phyloP scores from a whole-genome alignment of 2,888 invertebrate species.

The Drosophila buzzatii region DNA sequence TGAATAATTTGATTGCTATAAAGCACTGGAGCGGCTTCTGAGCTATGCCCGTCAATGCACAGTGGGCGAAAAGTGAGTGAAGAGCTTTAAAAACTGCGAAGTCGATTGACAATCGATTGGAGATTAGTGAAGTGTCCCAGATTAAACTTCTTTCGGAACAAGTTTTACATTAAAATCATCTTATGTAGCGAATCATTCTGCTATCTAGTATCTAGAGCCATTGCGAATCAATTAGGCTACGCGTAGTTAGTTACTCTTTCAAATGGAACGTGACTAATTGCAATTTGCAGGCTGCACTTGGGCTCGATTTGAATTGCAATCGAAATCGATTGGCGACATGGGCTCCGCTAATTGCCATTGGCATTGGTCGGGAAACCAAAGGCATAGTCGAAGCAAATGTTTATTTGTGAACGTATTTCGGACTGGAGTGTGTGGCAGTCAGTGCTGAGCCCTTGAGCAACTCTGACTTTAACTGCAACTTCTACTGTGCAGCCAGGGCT shows the following conservation, averaged over 20 bases:
- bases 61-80: slow-evolving; percentile 25
- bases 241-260: not conserved
- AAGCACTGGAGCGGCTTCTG: slow-evolving; percentile 56
- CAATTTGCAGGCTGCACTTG: slow-evolving; percentile 28
- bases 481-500: slow-evolving; percentile 47
- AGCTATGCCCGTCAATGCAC: slow-evolving; percentile 24
- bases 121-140: not conserved
- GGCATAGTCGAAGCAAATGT: slow-evolving; percentile 33
- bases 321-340: slow-evolving; percentile 51
- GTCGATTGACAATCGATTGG: not conserved
- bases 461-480: slow-evolving; percentile 26
- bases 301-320: slow-evolving; percentile 33
- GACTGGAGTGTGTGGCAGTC: slow-evolving; percentile 41
- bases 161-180: not conserved
- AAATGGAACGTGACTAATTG: slow-evolving; percentile 10
- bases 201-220: not conserved
- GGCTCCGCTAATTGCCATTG: slow-evolving; percentile 43
- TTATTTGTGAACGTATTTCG: slow-evolving; percentile 68
- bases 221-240: not conserved
- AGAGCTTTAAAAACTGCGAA: not conserved
- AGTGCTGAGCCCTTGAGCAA: slow-evolving; percentile 5
- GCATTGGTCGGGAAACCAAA: slow-evolving; percentile 12
- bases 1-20: slow-evolving; percentile 69
- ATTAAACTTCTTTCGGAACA: not conserved
- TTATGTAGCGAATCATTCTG: not conserved